Base-by-base conservation (phyloP, 2,888 invertebrate species). In the Drosophila siamana region DNA sequence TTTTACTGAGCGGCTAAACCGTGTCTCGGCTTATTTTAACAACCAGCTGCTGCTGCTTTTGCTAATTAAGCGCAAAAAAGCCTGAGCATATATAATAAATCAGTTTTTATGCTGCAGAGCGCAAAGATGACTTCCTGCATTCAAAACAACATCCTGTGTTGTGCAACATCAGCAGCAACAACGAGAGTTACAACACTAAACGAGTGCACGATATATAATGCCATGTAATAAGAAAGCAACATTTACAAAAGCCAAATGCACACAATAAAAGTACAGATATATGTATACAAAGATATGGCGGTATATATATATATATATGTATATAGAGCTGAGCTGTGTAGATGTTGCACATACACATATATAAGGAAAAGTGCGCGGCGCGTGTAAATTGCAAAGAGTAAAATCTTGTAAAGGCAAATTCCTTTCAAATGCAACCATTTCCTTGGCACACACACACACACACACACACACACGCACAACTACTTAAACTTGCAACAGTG, bases 351-450 rank as follows among this genome's bases (percentile, higher is more conserved):
- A 46, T 9, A 28, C 26, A n/a, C n/a, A 5, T 65, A 41, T 52
- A 38, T 47, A 56, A 44, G 56, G 56, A 73, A 68, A 70, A 72
- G 80, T 71, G 55, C 75, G 81, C 74, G 84, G 69, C 87, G 88
- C 87, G 84, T 88, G 83, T 88, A 88, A 88, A 87, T 87, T 88
- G 84, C 82, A 88, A 88, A 84, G 87, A 84, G 89, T 86, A 87
- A 87, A 84, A 86, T 88, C 84, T 88, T 84, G 83, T 84, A 86
- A 88, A 84, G 88, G 79, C 88, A 89, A 89, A 88, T 89, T 85
- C 89, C 83, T 88, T 88, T 85, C 84, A 87, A 87, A 83, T 83
- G 86, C 79, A 86, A 86, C 85, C 88, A 75, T 86, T 74, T 83
- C 81, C 71, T 75, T 70, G 56, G 60, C 55, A 66, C 61, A 67